phyloP scores from a whole-genome alignment of 2,797 vertebrate species.

The Protonibea diacanthus region DNA sequence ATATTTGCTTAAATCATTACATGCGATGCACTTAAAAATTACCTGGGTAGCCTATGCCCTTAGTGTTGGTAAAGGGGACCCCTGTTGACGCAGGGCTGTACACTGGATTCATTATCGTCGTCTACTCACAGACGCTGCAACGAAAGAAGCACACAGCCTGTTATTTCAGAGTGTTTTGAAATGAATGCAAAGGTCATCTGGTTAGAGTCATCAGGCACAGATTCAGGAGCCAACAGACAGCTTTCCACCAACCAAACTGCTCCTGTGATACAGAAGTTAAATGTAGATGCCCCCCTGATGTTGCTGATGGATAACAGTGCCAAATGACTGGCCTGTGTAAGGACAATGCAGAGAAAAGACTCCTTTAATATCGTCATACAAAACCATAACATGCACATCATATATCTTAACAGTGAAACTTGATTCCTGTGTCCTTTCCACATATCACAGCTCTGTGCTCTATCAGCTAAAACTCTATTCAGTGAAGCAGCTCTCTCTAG shows the following conservation, averaged over 20 bases:
- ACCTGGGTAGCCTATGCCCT: constrained; percentile 98
- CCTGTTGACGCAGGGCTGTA: constrained; percentile 98
- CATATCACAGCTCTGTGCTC: neutral
- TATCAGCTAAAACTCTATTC: neutral
- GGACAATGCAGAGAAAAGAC: neutral
- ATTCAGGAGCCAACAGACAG: neutral
- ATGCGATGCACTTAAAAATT: constrained; percentile 38
- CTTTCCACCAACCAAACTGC: neutral
- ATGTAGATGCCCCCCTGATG: neutral
- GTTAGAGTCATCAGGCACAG: neutral
- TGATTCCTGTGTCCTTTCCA: neutral
- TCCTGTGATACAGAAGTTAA: neutral
- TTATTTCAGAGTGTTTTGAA: neutral
- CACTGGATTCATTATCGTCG: constrained; percentile 95
- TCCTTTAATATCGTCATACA: neutral
- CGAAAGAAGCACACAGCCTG: constrained; percentile 1
- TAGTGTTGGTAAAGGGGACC: constrained; percentile 96
- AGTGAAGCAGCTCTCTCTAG: constrained; percentile 3
- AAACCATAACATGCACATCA: neutral
- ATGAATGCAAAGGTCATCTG: neutral
- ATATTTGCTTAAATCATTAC: neutral
- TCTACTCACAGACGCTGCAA: constrained; percentile 59
- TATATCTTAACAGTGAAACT: neutral
- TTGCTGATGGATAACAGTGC: neutral
- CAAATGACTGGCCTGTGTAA: too few relatives aligned